Conservation (phyloP, 1,140 invertebrate species). For the Drosophila sp. region DNA sequence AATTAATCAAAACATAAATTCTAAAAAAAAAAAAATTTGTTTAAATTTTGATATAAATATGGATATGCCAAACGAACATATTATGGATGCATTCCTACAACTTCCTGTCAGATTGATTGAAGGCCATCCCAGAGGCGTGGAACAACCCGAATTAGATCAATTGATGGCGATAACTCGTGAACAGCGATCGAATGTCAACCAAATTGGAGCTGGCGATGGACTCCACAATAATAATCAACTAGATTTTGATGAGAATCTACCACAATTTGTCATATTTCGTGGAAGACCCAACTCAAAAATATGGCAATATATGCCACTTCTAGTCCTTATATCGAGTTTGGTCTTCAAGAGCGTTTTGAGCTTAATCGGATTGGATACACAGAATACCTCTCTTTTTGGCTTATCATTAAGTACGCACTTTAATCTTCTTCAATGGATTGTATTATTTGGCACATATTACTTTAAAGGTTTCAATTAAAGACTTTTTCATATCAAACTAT, state of each 20-base stretch:
- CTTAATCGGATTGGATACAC: background rate
- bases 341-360: constrained; percentile 18
- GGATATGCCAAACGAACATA: constrained; percentile 26
- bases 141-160: background rate
- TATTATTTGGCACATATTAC: constrained; percentile 13
- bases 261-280: constrained; percentile 16
- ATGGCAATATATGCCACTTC: constrained; percentile 20
- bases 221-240: constrained; percentile 30
- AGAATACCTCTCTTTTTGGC: background rate
- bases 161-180: background rate
- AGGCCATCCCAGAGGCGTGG: background rate
- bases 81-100: constrained; percentile 22
- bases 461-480: constrained; percentile 4
- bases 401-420: constrained; percentile 26
- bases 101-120: background rate
- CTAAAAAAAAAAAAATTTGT: background rate
- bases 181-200: background rate
- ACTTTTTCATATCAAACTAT: background rate
- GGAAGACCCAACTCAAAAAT: background rate
- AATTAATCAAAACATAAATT: constrained; percentile 15
- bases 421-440: constrained; percentile 27
- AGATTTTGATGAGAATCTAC: background rate
- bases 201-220: constrained; percentile 41
- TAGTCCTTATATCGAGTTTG: constrained; percentile 12
- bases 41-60: constrained; percentile 1